Base-by-base conservation (phyloP, 1,140 invertebrate genomes). In the Neodiprion fabricii region DNA sequence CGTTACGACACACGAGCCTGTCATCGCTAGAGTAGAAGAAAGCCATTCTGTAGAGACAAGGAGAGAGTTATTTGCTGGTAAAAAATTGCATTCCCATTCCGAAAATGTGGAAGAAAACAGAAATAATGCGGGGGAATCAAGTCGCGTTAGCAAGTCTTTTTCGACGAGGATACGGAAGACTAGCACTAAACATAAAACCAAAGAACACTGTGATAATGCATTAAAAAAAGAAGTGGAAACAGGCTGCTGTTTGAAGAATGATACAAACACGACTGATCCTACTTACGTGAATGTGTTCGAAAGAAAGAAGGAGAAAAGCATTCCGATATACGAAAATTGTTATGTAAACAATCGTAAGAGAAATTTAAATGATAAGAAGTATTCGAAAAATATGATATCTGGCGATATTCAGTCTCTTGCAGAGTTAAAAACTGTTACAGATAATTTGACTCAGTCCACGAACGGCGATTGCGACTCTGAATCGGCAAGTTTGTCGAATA, bases 1-100 rank as follows among this genome's bases (percentile, higher is more conserved):
- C 12, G 76, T 81, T 3, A 79, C 73, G 4, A 81, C 77, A 7
- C 81, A 84, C 47, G 78, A 80, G 48, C 76, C 82, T 14, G 74
- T 72, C 9, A 74, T 81, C n/a, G 80, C 81, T 10, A 73, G 79
- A 73, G 80, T 83, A 8, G 82, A 83, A 50, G 79, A 76, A 71
- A 79, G 80, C 67, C 75, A 74, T 67, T 14, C 75, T 5, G 40
- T 68, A 11, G 76, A 72, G 48, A 48, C 48, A 14, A 17, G 67
- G 47, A 76, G 53, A 9, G 68, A 61, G 7, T 40, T 40, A 40
- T 40, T 40, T 40, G 50, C 23, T 17, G 17, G 4, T 68, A 75
- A 53, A 72, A 71, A 28, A 28, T 61, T 14, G 69, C 12, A n/a
- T 53, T 48, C 17, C 48, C 67, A 9, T 67, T 66, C 50, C 49